phyloP scores from a whole-genome alignment of 2,888 invertebrate species.

The Hemistola chrysoprasaria region DNA sequence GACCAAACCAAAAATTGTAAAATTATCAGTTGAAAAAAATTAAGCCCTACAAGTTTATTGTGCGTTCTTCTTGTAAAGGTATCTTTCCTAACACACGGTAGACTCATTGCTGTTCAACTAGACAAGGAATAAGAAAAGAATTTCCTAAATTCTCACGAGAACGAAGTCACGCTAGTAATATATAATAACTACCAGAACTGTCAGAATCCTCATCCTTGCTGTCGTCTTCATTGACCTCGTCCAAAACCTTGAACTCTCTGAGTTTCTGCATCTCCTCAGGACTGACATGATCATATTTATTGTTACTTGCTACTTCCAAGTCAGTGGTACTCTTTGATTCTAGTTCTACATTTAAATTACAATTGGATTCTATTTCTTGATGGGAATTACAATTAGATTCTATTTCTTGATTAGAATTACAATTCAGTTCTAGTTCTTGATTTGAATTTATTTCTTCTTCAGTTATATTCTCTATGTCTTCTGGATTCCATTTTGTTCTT shows the following conservation, averaged over 20 bases:
- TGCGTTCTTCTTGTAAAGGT: too few relatives aligned
- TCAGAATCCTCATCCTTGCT: conserved; percentile 63
- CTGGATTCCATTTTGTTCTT: conserved; percentile 32
- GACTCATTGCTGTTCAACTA: too few relatives aligned
- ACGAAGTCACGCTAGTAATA: not conserved
- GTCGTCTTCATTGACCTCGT: conserved; percentile 72
- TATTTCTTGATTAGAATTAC: too few relatives aligned
- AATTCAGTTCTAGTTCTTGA: too few relatives aligned
- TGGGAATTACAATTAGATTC: too few relatives aligned
- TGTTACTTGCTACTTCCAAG: conserved; percentile 20
- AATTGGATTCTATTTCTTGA: not conserved
- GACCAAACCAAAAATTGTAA: too few relatives aligned
- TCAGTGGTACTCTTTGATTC: not conserved
- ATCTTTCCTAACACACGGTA: too few relatives aligned
- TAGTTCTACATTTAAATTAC: not conserved
- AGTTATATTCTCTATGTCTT: conserved; percentile 3
- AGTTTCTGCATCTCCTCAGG: conserved; percentile 59
- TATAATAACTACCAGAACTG: conserved; percentile 40
- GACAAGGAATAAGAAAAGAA: too few relatives aligned
- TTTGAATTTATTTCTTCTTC: not conserved
- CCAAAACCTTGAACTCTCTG: conserved; percentile 68
- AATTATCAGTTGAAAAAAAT: too few relatives aligned
- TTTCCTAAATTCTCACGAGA: too few relatives aligned
- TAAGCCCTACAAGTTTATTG: too few relatives aligned
- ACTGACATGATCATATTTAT: conserved; percentile 52